Percentiles rank a stretch among this genome's conserved stretches.
Evolutionary conservation across 1,140 invertebrate species (phyloP).

Genomic region (Psix sp.): DNA sequence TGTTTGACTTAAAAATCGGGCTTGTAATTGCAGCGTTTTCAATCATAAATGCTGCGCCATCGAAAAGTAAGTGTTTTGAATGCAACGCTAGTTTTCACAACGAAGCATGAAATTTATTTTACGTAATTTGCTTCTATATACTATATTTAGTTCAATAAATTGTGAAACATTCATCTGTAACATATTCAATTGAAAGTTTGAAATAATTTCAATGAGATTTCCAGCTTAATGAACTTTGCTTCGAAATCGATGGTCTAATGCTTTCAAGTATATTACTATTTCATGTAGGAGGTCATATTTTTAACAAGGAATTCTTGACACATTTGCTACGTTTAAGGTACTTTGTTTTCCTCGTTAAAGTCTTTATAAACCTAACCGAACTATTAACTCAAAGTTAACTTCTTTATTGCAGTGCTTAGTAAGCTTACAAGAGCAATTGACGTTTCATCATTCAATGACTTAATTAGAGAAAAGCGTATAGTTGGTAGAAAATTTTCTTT

Average conservation of each 20-base stretch:
- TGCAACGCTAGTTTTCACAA: no score
- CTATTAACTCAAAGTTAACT: slow-evolving; percentile 20
- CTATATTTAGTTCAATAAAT: slow-evolving; percentile 7
- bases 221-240: slow-evolving; percentile 18
- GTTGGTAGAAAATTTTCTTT: no score
- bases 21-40: no score
- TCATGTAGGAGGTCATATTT: slow-evolving; percentile 24
- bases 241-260: slow-evolving; percentile 24
- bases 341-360: slow-evolving; percentile 15
- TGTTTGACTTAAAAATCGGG: no score
- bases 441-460: neutral
- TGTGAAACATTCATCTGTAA: slow-evolving; percentile 15
- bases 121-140: no score
- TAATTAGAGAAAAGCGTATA: slow-evolving; percentile 7
- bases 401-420: slow-evolving; percentile 19
- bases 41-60: no score
- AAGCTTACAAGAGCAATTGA: slow-evolving; percentile 12
- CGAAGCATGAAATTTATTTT: no score
- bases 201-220: slow-evolving; percentile 30
- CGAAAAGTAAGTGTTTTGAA: no score
- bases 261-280: slow-evolving; percentile 17
- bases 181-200: slow-evolving; percentile 20
- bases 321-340: slow-evolving; percentile 17
- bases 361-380: slow-evolving; percentile 9
- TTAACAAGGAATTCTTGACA: slow-evolving; percentile 32